Evolutionary conservation across 23 tunicate genomes (phyloP), one percentile per base, ranked within the genome.

Genomic region (Styela plicata): DNA sequence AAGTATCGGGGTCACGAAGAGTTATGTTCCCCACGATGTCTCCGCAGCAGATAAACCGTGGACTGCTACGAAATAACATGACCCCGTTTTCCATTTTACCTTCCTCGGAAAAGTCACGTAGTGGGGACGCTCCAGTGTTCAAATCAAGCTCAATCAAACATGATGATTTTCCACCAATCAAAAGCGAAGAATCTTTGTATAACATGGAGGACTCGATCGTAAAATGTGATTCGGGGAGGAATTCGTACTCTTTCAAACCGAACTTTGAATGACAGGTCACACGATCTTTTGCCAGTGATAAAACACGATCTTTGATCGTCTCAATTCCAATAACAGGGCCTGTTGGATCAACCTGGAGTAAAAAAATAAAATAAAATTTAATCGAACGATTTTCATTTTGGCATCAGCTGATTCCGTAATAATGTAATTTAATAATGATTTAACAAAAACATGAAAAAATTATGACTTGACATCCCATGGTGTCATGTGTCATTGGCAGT

Each of bases 21-120:
- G 91, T 73, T 23, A 87, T 88, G 70, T 87, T 86, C 63, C 97
- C 97, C 33, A 86, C 80, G 29, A 44, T 78, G 18, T 86, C 91
- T 5, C 97, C 97, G 80, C 97, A 91, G 63, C 97, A 91, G 5
- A 91, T 31, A 66, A 69, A 91, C 69, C 80, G 78, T 0, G 91
- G 85, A 32, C 80, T 91, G 3, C 29, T 78, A 22, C 91, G 86
- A 35, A 91, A 91, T 57, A 91, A 83, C 2, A 91, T 85, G 18
- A 79, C 80, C 18, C 82, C 80, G 74, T 91, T 62, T 33, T 91
- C 82, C 52, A 82, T 73, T 2, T 57, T 36, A 20, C 79, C 70
- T 57, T 63, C 79, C 22, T 33, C 79, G 16, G 64, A 0, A 0
- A 70, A 73, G 30, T 82, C 61, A 22, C 79, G 24, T 0, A 26